Evolutionary conservation across 2,888 invertebrate genomes (phyloP), one percentile per base, ranked within the genome.

Genomic region (Drosophila gaucha): DNA sequence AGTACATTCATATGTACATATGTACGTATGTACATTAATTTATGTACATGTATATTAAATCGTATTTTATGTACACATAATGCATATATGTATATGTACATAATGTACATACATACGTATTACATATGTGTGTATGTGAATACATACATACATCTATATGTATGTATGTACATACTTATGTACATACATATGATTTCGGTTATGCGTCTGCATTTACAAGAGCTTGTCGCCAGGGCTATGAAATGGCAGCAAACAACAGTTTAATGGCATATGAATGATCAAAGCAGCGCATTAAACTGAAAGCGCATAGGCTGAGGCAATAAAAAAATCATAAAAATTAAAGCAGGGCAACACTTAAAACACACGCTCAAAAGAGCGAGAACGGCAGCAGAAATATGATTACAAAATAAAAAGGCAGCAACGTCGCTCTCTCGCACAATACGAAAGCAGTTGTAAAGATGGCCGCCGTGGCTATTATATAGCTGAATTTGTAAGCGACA

Each of bases 381-480:
- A 76, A 71, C 62, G 41, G 33, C 49, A 74, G 31, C 46, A 39
- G 18, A 69, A 77, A 73, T 64, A 77, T 73, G 67, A 84, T 79
- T 79, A 79, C 84, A 84, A 79, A 84, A 79, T 79, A 84, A 71
- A 80, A 62, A 73, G 60, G 60, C 68, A 38, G 44, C 36, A 33
- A 18, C 50, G 60, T 33, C 56, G 52, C 65, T 66, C 71, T 65
- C 71, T 49, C 82, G 44, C 54, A 56, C 71, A 67, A 52, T 38
- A 67, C 67, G 49, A 72, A 70, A 63, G 69, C 82, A 56, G 85
- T 86, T 88, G 88, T 88, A 88, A 86, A 88, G 86, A 86, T 86
- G 88, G 86, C 88, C 85, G 86, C 88, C 86, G 65, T 57, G 54
- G 62, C 62, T 68, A 74, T 74, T 68, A 78, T 76, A 76, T 58